Evolutionary conservation across 2,888 invertebrate species (phyloP), one percentile per base, ranked within the genome.

Genomic region (Saturnia japonica): DNA sequence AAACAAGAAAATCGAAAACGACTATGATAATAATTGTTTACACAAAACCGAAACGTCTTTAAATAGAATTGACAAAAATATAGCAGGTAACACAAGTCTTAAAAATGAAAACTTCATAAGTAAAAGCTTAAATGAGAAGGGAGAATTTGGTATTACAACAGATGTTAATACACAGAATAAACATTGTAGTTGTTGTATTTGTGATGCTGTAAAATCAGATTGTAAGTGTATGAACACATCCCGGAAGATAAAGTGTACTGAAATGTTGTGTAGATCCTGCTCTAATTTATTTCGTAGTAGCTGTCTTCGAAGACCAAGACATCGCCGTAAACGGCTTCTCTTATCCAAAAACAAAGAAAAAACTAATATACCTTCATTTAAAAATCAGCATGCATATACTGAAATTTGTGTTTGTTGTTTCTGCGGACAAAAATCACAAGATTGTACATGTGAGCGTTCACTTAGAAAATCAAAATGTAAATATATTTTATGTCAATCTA

Each of bases 341-440:
- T 51, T 14, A 34, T 51, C 9, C 7, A 64, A 3, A 64, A n/a
- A 19, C 6, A 51, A 64, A 64, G 51, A 47, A 40, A 62, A 45
- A 62, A 40, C 6, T 8, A 34, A 54, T 11, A n/a, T 42, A 11
- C n/a, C 68, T 22, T 25, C 22, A 25, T 12, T 25, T 57, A 25
- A 11, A 25, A 25, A 68, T 8, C 62, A 45, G 34, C 62, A 62
- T 42, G 19, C 16, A 40, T 40, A 69, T 28, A 28, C 28, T 16
- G 43, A n/a, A 45, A 34, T n/a, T 62, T 45, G 69, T 45, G n/a
- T 45, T n/a, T 69, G 69, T 34, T 69, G 62, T 14, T 28, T 62
- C 34, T 45, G 69, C 25, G 47, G n/a, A 34, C 60, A 69, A 45
- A 22, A 14, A 7, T 6, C 12, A 12, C 62, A 69, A 7, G n/a